Base-by-base conservation (phyloP, 2,797 vertebrate genomes). In the Hippopotamyrus pictus region DNA sequence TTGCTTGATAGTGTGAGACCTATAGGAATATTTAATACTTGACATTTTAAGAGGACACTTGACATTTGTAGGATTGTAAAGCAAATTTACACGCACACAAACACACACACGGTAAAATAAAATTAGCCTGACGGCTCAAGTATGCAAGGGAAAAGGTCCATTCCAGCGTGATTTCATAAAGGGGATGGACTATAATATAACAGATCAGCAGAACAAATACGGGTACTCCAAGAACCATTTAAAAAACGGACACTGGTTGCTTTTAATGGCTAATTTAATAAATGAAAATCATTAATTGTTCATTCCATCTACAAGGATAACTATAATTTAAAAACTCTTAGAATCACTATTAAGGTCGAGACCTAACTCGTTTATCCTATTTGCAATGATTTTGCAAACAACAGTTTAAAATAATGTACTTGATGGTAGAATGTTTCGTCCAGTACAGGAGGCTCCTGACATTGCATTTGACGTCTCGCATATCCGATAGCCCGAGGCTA, bases 1-100 rank as follows among this genome's bases (percentile, higher is more conserved):
- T 33, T 59, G 53, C 86, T 33, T 87, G 86, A 57, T 57, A 87
- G 51, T 86, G 48, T 44, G 37, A 57, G 86, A 57, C 53, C 33
- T 87, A 87, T 57, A 87, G 53, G 53, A 59, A 87, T 41, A 87
- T 87, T 59, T 87, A 87, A 87, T 57, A 57, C 53, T 19, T 57
- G 86, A 87, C 86, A 87, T 87, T 87, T 85, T 87, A 87, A 87
- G 53, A 53, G 53, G 51, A 87, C 86, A 57, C 86, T 85, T 85
- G 37, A 87, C 86, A 87, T 87, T 57, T 59, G 86, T 87, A 87
- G 86, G 86, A 87, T 33, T 57, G 53, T 59, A 87, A 87, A 59
- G 29, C 86, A 87, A 57, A 57, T 87, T 87, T 87, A 59, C 53
- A 44, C 51, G n/a, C 29, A 44, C 53, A 59, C 53, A 82, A 19